These are phyloP conservation scores for Ctenochaetus hawaiiensis DNA, from an alignment of 2,797 vertebrate genomes.

Conservation along the genomic window DNA sequence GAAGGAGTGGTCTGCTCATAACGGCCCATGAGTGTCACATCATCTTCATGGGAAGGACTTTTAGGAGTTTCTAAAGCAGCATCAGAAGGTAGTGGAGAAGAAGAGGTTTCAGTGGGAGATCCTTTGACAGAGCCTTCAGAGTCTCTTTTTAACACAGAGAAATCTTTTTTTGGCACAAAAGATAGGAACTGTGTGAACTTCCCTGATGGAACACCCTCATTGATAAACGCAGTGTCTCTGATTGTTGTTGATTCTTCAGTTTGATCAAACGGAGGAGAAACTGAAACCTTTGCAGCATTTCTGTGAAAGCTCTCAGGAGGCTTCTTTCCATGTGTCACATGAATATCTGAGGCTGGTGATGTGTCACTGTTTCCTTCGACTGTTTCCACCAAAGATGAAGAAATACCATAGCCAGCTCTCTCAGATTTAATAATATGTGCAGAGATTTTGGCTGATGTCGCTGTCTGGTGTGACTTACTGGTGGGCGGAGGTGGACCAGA, in stretches of 20 bases:
- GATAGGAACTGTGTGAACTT: slow-evolving; percentile 37
- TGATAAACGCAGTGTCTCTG: slow-evolving; percentile 34
- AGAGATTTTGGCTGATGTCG: slow-evolving; percentile 33
- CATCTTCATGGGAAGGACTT: slow-evolving; percentile 21
- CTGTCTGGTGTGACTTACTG: slow-evolving; percentile 34
- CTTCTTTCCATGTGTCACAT: slow-evolving; percentile 11
- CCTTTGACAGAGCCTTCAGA: slow-evolving; percentile 30
- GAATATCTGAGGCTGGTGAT: slow-evolving; percentile 7
- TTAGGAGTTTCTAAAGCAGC: slow-evolving; percentile 22
- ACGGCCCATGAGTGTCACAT: slow-evolving; percentile 18
- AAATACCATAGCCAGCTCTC: neutral
- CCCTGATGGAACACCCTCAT: slow-evolving; percentile 25
- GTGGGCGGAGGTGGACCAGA: slow-evolving; percentile 4
- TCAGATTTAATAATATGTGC: slow-evolving; percentile 30
- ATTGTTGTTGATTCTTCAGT: slow-evolving; percentile 41
- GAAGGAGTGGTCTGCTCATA: slow-evolving; percentile 27
- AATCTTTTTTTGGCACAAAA: slow-evolving; percentile 47
- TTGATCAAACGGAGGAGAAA: slow-evolving; percentile 37
- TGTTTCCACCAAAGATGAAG: slow-evolving; percentile 20
- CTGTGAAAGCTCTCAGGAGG: slow-evolving; percentile 40
- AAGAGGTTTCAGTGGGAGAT: neutral
- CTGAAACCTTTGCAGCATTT: slow-evolving; percentile 19
- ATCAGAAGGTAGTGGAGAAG: slow-evolving; percentile 25
- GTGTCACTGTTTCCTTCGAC: slow-evolving; percentile 23
- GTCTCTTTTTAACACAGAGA: slow-evolving; percentile 30